Base-by-base conservation (phyloP, 2,888 invertebrate genomes). In the Troilus luridus region DNA sequence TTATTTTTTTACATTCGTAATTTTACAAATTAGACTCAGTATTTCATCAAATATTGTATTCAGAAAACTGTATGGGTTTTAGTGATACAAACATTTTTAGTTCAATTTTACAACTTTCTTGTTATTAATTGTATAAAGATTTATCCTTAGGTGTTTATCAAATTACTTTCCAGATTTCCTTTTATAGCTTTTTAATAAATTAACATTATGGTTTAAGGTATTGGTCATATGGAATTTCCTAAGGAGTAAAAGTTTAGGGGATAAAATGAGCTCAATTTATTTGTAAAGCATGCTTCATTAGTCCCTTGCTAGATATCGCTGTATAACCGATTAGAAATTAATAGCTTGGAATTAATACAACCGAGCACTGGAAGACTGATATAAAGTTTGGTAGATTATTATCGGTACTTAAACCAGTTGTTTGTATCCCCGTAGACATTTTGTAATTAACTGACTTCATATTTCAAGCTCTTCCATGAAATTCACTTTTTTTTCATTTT, bases 291-390 rank as follows among this genome's bases (percentile, higher is more conserved):
- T 62, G 90, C 90, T 90, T 90, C 54, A 14, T 67, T 90, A 90
- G 90, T 67, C 72, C 58, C 56, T 77, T 90, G 90, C 90, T 90
- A 90, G 90, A 77, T 24, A 27, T 41, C 19, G 90, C 90, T 90
- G 24, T 90, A 12, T 72, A 77, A 24, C 77, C 24, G 24, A 90
- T 54, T 64, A 64, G 60, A 89, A 54, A 89, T 60, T 27, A 89
- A 89, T 21, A 62, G 89, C 54, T 64, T 58, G 41, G 56, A 67
- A 77, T 59, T 54, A 59, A 21, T 17, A 19, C 10, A 72, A 90
- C 64, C 59, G 67, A 59, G 90, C 90, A 90, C 77, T 77, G 90
- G 67, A 90, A 90, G 90, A 90, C 90, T 90, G 90, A 90, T 90
- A 72, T 67, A 11, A 90, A 60, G 59, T 58, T 88, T 88, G 88